A percentile compares a stretch with the other conserved stretches of the same genome.
Evolutionary conservation across 1,140 invertebrate species (phyloP).

Genomic region (Aphelenchoides besseyi): DNA sequence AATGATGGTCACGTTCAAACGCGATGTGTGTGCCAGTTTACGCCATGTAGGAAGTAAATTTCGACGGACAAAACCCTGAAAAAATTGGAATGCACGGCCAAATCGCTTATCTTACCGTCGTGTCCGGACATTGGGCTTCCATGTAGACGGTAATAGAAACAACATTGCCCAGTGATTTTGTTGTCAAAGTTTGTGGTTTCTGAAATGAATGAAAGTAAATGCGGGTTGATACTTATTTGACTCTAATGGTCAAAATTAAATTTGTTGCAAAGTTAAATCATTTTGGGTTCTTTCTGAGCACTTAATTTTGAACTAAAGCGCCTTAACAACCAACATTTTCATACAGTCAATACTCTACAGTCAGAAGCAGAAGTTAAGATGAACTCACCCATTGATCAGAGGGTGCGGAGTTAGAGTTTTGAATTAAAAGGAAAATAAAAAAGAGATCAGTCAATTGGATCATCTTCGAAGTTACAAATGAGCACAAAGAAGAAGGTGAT

Average conservation of each 20-base stretch:
- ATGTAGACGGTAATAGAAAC: conserved; percentile 48
- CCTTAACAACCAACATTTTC: neutral
- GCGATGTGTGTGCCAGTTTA: conserved; percentile 30
- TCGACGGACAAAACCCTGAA: conserved; percentile 51
- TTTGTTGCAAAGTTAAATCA: neutral
- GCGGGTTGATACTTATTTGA: no score
- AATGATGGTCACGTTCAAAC: conserved; percentile 53
- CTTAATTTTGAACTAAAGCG: neutral
- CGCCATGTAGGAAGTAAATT: conserved; percentile 57
- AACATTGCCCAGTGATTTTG: conserved; percentile 23
- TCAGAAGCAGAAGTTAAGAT: no score
- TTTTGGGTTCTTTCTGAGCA: neutral
- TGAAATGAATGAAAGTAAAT: neutral
- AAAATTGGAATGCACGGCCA: no score
- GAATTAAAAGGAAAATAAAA: neutral
- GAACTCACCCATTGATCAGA: neutral
- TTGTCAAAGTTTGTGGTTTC: neutral
- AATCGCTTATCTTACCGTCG: no score
- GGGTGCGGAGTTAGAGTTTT: neutral
- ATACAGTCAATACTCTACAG: no score
- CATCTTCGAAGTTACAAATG: neutral
- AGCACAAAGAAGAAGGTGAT: no score
- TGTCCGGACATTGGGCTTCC: conserved; percentile 62
- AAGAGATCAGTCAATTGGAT: neutral
- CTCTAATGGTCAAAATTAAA: neutral